Base-by-base conservation (phyloP, 2,797 vertebrate genomes). In the Chloroceryle amazona region DNA sequence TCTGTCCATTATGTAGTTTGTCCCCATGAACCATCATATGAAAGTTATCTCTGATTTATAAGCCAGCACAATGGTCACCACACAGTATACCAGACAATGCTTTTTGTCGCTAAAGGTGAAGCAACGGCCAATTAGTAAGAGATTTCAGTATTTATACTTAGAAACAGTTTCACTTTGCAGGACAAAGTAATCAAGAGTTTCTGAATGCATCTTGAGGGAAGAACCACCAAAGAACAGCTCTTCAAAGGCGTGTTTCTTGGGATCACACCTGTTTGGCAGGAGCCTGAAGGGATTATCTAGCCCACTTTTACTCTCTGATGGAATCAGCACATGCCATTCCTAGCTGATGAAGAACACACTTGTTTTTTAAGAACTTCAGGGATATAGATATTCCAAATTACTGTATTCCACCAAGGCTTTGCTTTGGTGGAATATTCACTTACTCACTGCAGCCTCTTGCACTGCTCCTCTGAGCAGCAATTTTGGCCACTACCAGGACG, bases 361-460 rank as follows among this genome's bases (percentile, higher is more conserved):
- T 46, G 57, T 29, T 86, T 29, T 54, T 42, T 13, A 67, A 54
- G 26, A 31, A 4, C 57, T 61, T 46, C 61, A 35, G 4, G 7
- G 18, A 74, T 2, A 33, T 0, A 57, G 37, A 41, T 42, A 21
- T 17, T 63, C 11, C 28, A 44, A 16, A 37, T 78, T 52, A 23
- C 35, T 33, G 18, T 46, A 16, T 23, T 35, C 60, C 47, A 74
- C 26, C 65, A 74, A 74, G 20, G 39, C 31, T 70, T 33, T 33
- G n/a, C 31, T 23, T 26, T 0, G 0, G 6, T 14, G 21, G 25
- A 51, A 28, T 10, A 51, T 51, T 51, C 44, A 7, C 11, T 9
- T 47, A 57, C 8, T 55, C 65, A 25, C 35, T n/a, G 22, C 31
- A 73, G 39, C 39, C 22, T 71, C 57, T 44, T 25, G n/a, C 35